Evolutionary conservation across 2,797 vertebrate genomes (phyloP).

Genomic region (Coccyzus lansbergi): DNA sequence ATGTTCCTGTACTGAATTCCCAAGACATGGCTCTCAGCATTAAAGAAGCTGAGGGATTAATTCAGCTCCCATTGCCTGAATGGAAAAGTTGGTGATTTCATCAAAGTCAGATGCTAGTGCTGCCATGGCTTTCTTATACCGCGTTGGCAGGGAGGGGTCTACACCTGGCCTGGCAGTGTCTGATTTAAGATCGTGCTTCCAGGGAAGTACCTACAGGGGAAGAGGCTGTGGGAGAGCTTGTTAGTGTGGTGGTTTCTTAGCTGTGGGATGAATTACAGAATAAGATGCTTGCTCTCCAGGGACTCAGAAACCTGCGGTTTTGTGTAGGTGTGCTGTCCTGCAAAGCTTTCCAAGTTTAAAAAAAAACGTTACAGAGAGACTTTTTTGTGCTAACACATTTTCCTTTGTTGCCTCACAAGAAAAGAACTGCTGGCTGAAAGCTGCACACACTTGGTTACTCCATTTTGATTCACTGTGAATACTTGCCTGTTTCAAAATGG

Average conservation of each 20-base stretch:
- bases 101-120: background rate
- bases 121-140: slow-evolving; percentile 16
- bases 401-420: slow-evolving; percentile 57
- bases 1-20: slow-evolving; percentile 24
- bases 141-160: background rate
- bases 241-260: slow-evolving; percentile 64
- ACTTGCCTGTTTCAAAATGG: slow-evolving; percentile 57
- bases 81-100: slow-evolving; percentile 35
- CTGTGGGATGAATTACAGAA: slow-evolving; percentile 51
- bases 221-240: slow-evolving; percentile 73
- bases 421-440: slow-evolving; percentile 42
- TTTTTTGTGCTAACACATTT: slow-evolving; percentile 51
- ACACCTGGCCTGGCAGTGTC: background rate
- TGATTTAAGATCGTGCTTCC: slow-evolving; percentile 64
- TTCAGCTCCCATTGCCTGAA: background rate
- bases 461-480: slow-evolving; percentile 68
- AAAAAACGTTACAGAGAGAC: slow-evolving; percentile 48
- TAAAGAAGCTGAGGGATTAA: slow-evolving; percentile 56
- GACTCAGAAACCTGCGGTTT: slow-evolving; percentile 41
- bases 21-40: slow-evolving; percentile 29
- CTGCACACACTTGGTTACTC: slow-evolving; percentile 47
- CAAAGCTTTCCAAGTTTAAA: slow-evolving; percentile 47
- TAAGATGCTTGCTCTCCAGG: slow-evolving; percentile 52
- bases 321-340: slow-evolving; percentile 58
- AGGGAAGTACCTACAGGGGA: slow-evolving; percentile 57